phyloP scores from a whole-genome alignment of 1,140 invertebrate genomes.

The Dinoponera quadriceps region DNA sequence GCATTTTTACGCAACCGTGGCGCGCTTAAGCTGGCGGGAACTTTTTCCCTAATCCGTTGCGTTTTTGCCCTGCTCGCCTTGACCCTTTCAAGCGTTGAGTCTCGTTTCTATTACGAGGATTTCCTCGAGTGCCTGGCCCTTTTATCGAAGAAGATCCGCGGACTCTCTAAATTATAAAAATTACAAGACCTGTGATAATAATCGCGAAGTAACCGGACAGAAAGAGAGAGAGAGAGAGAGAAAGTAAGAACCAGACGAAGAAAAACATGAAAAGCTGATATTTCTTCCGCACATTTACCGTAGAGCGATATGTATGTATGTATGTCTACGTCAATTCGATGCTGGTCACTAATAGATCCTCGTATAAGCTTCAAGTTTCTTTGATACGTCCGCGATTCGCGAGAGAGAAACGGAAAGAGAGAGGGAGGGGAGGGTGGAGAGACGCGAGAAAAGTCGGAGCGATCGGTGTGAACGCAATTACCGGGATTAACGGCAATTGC shows the following conservation, averaged over 20 bases:
- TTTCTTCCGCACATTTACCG: not conserved
- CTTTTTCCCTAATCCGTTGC: constrained; percentile 69
- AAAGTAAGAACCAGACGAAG: not conserved
- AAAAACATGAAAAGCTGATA: constrained; percentile 2
- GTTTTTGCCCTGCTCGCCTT: constrained; percentile 34
- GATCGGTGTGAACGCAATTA: constrained; percentile 80
- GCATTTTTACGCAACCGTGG: constrained; percentile 70
- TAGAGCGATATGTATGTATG: too few species aligned
- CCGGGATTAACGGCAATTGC: constrained; percentile 81
- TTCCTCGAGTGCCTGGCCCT: not conserved
- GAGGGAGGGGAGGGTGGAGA: not conserved
- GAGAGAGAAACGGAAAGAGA: not conserved
- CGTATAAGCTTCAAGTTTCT: constrained; percentile 15
- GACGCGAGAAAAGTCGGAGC: constrained; percentile 76
- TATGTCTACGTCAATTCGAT: too few species aligned
- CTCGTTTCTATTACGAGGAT: constrained; percentile 52
- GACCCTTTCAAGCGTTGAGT: constrained; percentile 43
- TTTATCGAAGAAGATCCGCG: constrained; percentile 23
- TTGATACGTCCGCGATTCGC: not conserved
- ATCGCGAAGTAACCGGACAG: not conserved
- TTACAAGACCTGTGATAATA: not conserved
- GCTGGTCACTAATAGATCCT: not conserved
- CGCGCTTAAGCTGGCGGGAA: constrained; percentile 64
- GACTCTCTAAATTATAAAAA: constrained; percentile 22
- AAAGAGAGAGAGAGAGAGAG: not conserved